Conservation (phyloP, 2,113 vertebrate genomes). For the Pluvianellus socialis region DNA sequence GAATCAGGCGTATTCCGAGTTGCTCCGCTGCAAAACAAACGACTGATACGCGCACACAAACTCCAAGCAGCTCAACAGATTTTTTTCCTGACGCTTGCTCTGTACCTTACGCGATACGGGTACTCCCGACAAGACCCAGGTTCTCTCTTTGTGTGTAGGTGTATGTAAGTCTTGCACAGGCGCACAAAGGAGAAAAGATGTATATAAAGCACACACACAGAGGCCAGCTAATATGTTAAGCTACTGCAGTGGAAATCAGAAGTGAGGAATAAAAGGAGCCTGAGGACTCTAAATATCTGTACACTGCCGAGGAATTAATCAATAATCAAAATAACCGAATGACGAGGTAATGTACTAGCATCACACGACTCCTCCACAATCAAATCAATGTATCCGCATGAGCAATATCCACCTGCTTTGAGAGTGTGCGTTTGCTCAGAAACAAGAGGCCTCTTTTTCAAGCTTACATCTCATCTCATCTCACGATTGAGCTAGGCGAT, state of each 20-base stretch:
- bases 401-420: background rate
- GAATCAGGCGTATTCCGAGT: background rate
- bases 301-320: background rate
- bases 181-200: background rate
- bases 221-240: background rate
- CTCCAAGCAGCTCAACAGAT: background rate
- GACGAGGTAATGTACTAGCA: background rate
- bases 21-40: background rate
- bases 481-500: background rate
- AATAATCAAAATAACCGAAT: constrained; percentile 18
- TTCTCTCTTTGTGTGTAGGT: background rate
- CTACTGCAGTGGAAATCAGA: background rate
- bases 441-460: background rate
- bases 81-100: background rate
- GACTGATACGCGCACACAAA: background rate
- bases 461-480: background rate
- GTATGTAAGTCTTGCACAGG: background rate
- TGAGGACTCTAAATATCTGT: constrained; percentile 5
- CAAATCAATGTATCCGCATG: background rate
- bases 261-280: background rate
- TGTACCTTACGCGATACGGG: background rate
- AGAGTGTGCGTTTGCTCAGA: background rate
- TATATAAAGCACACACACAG: background rate
- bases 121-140: background rate
- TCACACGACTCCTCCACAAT: background rate